A percentile compares a stretch with the other conserved stretches of the same genome.
Evolutionary conservation across 2,797 vertebrate genomes (phyloP).

Genomic region (Discoglossus pictus): DNA sequence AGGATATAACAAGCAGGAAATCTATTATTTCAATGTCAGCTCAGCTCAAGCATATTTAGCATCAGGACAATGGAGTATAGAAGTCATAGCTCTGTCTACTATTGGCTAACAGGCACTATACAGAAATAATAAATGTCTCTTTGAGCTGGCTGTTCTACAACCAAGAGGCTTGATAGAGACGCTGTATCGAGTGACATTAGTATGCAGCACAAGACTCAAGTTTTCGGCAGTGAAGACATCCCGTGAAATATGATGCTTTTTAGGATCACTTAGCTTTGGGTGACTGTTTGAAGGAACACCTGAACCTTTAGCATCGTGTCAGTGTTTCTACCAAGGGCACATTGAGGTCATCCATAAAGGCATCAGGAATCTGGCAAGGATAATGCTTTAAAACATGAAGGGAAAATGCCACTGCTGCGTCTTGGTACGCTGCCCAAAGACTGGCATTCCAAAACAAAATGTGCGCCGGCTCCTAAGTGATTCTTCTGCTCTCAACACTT

Average conservation of each 20-base stretch:
- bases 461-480: conserved; percentile 54
- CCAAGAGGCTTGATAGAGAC: background rate
- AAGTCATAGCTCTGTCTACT: background rate
- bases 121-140: conserved; percentile 9
- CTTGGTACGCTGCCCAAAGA: conserved; percentile 52
- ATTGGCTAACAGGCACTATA: background rate
- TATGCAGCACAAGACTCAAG: conserved; percentile 46
- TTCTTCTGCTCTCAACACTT: conserved; percentile 50
- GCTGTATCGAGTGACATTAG: conserved; percentile 29
- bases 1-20: conserved; percentile 5
- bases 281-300: conserved; percentile 21
- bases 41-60: conserved; percentile 3
- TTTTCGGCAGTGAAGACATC: conserved; percentile 24
- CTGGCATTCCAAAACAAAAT: conserved; percentile 51
- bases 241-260: conserved; percentile 33
- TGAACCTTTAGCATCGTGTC: conserved; percentile 9
- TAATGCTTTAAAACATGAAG: conserved; percentile 35
- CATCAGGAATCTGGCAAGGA: conserved; percentile 34
- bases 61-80: conserved; percentile 6
- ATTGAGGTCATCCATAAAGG: conserved; percentile 33
- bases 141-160: conserved; percentile 9
- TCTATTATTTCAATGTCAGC: conserved; percentile 15
- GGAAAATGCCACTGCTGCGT: conserved; percentile 48
- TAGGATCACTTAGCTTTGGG: conserved; percentile 27
- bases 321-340: conserved; percentile 4